Evolutionary conservation across 2,888 invertebrate species (phyloP).

Genomic region (Argyra leucocephala): DNA sequence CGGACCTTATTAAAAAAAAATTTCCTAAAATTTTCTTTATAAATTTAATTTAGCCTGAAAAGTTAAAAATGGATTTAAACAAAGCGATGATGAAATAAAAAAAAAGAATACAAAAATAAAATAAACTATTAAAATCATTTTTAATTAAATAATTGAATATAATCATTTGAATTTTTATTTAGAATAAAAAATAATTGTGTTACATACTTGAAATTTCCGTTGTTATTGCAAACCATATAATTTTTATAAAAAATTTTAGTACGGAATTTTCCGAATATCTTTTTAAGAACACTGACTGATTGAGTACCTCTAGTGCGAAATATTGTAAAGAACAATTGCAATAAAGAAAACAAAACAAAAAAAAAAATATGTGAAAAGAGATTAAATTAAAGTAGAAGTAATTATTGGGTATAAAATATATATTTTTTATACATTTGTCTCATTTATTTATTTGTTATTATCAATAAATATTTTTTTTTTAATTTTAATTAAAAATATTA

Average conservation of each 20-base stretch:
- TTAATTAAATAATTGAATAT: neutral
- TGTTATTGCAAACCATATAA: neutral
- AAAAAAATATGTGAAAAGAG: no score
- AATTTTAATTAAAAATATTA: no score
- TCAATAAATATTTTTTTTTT: no score
- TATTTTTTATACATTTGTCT: no score
- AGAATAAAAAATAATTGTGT: neutral
- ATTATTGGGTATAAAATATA: no score
- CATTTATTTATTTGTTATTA: no score
- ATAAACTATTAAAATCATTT: neutral
- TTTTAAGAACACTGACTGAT: no score
- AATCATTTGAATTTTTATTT: neutral
- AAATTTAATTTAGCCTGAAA: neutral
- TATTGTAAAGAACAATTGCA: neutral
- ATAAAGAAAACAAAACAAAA: no score
- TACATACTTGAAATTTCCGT: conserved; percentile 1
- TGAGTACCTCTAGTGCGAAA: neutral
- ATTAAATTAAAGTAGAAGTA: no score
- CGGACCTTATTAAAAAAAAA: no score
- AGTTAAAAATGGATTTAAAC: conserved; percentile 1
- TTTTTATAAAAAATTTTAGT: neutral
- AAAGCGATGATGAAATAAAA: neutral
- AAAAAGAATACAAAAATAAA: neutral
- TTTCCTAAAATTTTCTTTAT: no score
- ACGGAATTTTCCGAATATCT: neutral